phyloP scores from a whole-genome alignment of 2,797 vertebrate species.

The Parotocinclus haroldoi region DNA sequence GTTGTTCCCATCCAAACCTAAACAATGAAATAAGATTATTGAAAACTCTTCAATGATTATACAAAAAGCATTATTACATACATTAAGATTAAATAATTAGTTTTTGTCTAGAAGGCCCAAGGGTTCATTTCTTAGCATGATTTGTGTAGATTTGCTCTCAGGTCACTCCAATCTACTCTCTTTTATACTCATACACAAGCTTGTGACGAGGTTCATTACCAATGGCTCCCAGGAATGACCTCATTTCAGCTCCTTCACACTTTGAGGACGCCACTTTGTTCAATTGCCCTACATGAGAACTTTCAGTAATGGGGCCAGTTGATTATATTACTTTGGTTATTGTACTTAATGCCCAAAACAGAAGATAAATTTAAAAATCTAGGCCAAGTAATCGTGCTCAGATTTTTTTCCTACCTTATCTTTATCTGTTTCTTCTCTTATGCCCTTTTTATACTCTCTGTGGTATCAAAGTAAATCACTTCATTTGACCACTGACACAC shows the following conservation, averaged over 20 bases:
- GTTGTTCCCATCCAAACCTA: no score
- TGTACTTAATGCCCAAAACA: constrained; percentile 63
- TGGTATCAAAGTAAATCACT: constrained; percentile 50
- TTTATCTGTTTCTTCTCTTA: constrained; percentile 56
- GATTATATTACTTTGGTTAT: constrained; percentile 59
- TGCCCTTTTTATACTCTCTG: constrained; percentile 38
- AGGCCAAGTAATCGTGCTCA: constrained; percentile 58
- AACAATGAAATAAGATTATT: no score
- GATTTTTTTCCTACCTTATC: constrained; percentile 51
- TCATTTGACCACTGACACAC: constrained; percentile 57
- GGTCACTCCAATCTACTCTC: constrained; percentile 45
- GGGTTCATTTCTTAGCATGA: constrained; percentile 1
- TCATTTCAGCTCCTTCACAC: constrained; percentile 56
- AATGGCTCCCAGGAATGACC: constrained; percentile 56
- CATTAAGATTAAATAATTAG: neutral
- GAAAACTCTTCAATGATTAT: neutral
- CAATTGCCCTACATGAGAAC: constrained; percentile 62
- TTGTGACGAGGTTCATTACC: constrained; percentile 53
- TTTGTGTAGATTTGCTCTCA: constrained; percentile 35
- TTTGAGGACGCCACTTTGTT: constrained; percentile 57
- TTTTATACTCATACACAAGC: constrained; percentile 27
- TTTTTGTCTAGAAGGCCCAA: neutral
- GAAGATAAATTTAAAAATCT: constrained; percentile 64
- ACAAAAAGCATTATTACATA: neutral
- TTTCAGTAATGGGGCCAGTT: constrained; percentile 60